Evolutionary conservation across 2,113 vertebrate species (phyloP).

Genomic region (Callopanchax toddi): DNA sequence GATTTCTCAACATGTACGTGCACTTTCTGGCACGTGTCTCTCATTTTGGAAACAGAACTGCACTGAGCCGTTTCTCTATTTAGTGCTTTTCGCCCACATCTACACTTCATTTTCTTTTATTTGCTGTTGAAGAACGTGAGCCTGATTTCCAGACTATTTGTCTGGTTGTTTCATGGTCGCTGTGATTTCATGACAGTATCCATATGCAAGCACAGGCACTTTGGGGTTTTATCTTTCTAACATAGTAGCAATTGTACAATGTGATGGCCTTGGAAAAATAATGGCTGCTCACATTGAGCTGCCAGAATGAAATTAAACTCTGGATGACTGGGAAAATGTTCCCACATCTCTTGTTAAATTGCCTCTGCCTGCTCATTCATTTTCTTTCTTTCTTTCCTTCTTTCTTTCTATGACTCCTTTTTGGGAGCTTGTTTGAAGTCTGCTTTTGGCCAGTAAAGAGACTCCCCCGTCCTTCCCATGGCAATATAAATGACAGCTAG

Average conservation of each 20-base stretch:
- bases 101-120: slow-evolving; percentile 29
- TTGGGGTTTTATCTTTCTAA: slow-evolving; percentile 64
- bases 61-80: slow-evolving; percentile 31
- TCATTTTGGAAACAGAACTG: slow-evolving; percentile 8
- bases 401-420: slow-evolving; percentile 5
- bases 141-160: slow-evolving; percentile 54
- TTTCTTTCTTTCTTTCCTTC: slow-evolving; percentile 3
- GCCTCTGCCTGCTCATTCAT: slow-evolving; percentile 65
- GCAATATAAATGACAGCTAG: slow-evolving; percentile 82
- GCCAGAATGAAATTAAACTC: slow-evolving; percentile 70
- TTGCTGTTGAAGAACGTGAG: slow-evolving; percentile 37
- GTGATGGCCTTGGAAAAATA: slow-evolving; percentile 70
- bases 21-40: slow-evolving; percentile 2
- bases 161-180: slow-evolving; percentile 59
- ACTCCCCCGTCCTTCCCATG: slow-evolving; percentile 66
- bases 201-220: slow-evolving; percentile 53
- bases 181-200: slow-evolving; percentile 62
- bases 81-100: slow-evolving; percentile 19
- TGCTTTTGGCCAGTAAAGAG: slow-evolving; percentile 76
- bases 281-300: slow-evolving; percentile 50
- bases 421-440: slow-evolving; percentile 79
- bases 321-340: slow-evolving; percentile 59
- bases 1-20: background rate
- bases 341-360: slow-evolving; percentile 72
- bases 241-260: slow-evolving; percentile 68